Conservation (phyloP, 2,113 vertebrate genomes). For the Axis porcinus region DNA sequence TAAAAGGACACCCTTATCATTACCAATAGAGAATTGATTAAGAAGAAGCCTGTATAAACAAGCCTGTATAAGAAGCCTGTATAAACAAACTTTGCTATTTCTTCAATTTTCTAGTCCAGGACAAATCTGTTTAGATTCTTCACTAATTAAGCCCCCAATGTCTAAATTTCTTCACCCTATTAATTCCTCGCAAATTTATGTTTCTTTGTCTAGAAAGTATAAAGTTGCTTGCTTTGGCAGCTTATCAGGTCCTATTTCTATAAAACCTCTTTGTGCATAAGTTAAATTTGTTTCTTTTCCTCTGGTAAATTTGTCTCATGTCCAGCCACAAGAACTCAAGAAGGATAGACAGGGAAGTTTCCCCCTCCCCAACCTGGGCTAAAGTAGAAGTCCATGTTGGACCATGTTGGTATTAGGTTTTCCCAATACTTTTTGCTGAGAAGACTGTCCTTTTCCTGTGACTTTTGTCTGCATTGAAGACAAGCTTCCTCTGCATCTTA, state of each 20-base stretch:
- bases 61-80: background rate
- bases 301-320: background rate
- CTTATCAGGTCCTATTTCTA: background rate
- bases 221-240: background rate
- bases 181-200: background rate
- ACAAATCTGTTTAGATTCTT: background rate
- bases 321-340: background rate
- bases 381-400: background rate
- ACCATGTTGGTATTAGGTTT: background rate
- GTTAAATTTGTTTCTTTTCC: background rate
- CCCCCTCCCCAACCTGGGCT: background rate
- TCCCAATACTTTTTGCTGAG: background rate
- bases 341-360: background rate
- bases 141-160: background rate
- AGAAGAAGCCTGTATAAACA: background rate
- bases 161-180: background rate
- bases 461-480: background rate
- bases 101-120: background rate
- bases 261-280: background rate
- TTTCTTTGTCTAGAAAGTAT: background rate
- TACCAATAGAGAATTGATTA: background rate
- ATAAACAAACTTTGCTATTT: background rate
- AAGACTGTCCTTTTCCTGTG: background rate
- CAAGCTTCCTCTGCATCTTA: background rate
- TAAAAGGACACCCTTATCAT: background rate